phyloP scores from a whole-genome alignment of 1,140 invertebrate genomes.

The Drosophila gunungcola region DNA sequence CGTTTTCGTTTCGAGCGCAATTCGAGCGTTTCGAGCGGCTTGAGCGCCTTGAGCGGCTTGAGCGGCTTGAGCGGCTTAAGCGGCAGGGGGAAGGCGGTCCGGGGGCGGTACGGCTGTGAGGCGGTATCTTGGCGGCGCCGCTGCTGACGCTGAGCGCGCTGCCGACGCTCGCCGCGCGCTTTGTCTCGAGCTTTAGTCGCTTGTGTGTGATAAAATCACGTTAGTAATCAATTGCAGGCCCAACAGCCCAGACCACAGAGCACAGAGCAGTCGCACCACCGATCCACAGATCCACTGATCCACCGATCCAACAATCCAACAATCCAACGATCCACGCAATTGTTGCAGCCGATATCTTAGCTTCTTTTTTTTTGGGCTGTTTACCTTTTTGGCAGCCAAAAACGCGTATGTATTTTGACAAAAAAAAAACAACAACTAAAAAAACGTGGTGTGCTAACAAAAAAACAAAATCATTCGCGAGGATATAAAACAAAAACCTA shows the following conservation, averaged over 20 bases:
- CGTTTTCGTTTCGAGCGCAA: constrained; percentile 59
- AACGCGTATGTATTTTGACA: constrained; percentile 40
- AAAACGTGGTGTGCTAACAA: constrained; percentile 23
- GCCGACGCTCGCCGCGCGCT: constrained; percentile 57
- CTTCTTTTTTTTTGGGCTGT: constrained; percentile 21
- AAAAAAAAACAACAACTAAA: too few species aligned
- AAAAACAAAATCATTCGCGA: constrained; percentile 18
- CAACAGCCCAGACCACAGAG: constrained; percentile 80
- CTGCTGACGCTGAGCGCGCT: constrained; percentile 15
- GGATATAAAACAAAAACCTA: constrained; percentile 11
- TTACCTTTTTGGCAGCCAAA: constrained; percentile 21
- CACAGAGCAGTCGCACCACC: constrained; percentile 38
- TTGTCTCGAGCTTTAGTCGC: constrained; percentile 84
- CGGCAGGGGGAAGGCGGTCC: constrained; percentile 1
- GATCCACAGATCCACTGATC: constrained; percentile 19
- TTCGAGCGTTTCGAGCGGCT: constrained; percentile 3
- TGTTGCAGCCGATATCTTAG: not conserved
- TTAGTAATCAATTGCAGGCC: constrained; percentile 85
- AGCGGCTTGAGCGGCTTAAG: not conserved
- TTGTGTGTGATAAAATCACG: constrained; percentile 85
- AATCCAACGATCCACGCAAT: constrained; percentile 13
- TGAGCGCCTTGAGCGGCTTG: not conserved
- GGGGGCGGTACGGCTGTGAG: constrained; percentile 5
- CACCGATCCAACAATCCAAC: constrained; percentile 27
- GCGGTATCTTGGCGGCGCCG: constrained; percentile 16